These are phyloP conservation scores for Lordiphosa collinella DNA, from an alignment of 1,140 invertebrate species.

Conservation along the genomic window DNA sequence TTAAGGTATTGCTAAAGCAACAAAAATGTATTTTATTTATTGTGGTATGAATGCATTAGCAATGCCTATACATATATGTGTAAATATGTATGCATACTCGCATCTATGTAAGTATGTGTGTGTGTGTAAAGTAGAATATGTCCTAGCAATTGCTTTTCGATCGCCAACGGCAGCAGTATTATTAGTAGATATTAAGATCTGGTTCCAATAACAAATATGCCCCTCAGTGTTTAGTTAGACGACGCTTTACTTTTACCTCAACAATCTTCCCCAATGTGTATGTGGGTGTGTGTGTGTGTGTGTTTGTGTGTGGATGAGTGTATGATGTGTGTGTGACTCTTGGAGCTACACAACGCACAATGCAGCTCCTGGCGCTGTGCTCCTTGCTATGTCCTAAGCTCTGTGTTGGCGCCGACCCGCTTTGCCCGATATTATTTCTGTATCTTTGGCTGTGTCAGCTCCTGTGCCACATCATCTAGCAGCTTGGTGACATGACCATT, in stretches of 20 bases:
- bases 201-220: conserved; percentile 8
- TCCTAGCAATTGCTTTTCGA: conserved; percentile 5
- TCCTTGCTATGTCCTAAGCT: conserved; percentile 43
- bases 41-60: conserved; percentile 35
- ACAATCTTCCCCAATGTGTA: conserved; percentile 9
- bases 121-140: neutral
- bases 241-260: conserved; percentile 1
- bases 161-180: neutral
- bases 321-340: conserved; percentile 34
- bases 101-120: conserved; percentile 17
- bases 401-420: conserved; percentile 54
- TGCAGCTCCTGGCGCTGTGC: conserved; percentile 32
- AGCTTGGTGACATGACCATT: conserved; percentile 49
- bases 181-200: conserved; percentile 4
- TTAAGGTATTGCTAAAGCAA: too few relatives aligned
- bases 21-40: conserved; percentile 53
- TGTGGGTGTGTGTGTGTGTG: conserved; percentile 23
- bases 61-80: conserved; percentile 48
- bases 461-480: conserved; percentile 57
- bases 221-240: neutral
- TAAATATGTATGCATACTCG: conserved; percentile 15
- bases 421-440: conserved; percentile 73
- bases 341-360: conserved; percentile 30
- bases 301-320: too few relatives aligned
- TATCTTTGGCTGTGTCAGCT: conserved; percentile 72